A percentile compares a stretch with the other conserved stretches of the same genome.
phyloP scores from a whole-genome alignment of 2,797 vertebrate species.

The Pteronotus mesoamericanus region DNA sequence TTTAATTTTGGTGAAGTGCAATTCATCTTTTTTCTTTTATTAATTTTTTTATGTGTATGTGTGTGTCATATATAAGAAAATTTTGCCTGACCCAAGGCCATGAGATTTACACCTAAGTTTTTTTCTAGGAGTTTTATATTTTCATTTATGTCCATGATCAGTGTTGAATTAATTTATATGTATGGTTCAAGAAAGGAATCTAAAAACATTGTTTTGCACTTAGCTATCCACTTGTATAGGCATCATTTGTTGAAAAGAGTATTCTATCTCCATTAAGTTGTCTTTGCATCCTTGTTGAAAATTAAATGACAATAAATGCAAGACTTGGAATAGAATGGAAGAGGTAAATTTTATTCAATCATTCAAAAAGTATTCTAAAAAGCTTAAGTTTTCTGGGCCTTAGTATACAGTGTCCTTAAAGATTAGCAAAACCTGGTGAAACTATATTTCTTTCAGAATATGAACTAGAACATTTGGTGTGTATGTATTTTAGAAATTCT shows the following conservation, averaged over 20 bases:
- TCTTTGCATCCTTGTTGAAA: neutral
- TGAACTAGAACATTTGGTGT: neutral
- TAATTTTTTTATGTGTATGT: neutral
- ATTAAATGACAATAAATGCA: neutral
- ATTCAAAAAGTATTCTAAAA: neutral
- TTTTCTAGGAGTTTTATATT: neutral
- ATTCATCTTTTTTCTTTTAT: neutral
- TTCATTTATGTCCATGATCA: neutral
- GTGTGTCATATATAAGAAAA: neutral
- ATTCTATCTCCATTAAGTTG: neutral
- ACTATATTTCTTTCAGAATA: neutral
- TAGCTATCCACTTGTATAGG: neutral
- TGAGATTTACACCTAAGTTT: neutral
- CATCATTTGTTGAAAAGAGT: neutral
- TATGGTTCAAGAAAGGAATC: neutral
- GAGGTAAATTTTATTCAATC: neutral
- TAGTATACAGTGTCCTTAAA: neutral
- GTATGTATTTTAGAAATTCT: neutral
- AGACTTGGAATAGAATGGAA: neutral
- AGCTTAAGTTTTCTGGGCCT: neutral
- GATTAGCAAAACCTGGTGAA: neutral
- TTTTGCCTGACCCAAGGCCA: neutral
- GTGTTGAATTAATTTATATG: neutral
- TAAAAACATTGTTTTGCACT: neutral
- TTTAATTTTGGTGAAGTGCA: neutral